phyloP scores from a whole-genome alignment of 2,797 vertebrate species.

The Pagetopsis macropterus region DNA sequence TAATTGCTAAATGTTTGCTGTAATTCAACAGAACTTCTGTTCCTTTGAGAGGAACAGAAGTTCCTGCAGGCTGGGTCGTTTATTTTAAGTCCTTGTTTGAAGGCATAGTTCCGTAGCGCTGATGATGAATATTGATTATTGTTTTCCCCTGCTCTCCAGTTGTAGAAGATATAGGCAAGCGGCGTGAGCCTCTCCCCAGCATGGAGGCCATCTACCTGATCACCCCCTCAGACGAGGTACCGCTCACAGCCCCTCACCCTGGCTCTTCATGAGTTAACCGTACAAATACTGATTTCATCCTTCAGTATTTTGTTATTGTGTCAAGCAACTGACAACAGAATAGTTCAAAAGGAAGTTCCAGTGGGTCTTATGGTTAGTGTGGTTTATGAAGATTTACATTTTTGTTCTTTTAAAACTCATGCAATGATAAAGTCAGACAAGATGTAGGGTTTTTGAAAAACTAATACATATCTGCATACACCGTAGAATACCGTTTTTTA shows the following conservation, averaged over 20 bases:
- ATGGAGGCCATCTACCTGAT: conserved; percentile 89
- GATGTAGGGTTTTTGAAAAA: too few relatives aligned
- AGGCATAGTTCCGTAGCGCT: background rate
- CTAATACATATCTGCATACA: too few relatives aligned
- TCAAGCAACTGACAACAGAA: background rate
- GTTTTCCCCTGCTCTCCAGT: conserved; percentile 77
- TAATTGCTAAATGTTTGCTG: background rate
- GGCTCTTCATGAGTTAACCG: background rate
- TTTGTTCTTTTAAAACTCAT: background rate
- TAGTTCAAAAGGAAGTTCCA: background rate
- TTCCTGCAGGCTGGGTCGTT: too few relatives aligned
- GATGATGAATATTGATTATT: background rate
- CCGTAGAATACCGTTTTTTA: too few relatives aligned
- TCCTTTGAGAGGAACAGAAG: too few relatives aligned
- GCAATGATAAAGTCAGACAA: background rate
- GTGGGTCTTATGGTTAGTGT: background rate
- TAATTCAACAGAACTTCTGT: too few relatives aligned
- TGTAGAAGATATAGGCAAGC: conserved; percentile 96
- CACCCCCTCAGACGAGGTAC: conserved; percentile 84
- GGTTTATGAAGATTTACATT: background rate
- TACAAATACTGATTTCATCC: background rate
- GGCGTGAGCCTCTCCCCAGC: conserved; percentile 93
- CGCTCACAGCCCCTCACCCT: background rate
- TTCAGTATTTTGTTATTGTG: background rate
- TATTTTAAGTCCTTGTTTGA: too few relatives aligned